A percentile compares a stretch with the other conserved stretches of the same genome.
phyloP scores from a whole-genome alignment of 2,113 vertebrate species.

The Pseudorectes ferrugineus region DNA sequence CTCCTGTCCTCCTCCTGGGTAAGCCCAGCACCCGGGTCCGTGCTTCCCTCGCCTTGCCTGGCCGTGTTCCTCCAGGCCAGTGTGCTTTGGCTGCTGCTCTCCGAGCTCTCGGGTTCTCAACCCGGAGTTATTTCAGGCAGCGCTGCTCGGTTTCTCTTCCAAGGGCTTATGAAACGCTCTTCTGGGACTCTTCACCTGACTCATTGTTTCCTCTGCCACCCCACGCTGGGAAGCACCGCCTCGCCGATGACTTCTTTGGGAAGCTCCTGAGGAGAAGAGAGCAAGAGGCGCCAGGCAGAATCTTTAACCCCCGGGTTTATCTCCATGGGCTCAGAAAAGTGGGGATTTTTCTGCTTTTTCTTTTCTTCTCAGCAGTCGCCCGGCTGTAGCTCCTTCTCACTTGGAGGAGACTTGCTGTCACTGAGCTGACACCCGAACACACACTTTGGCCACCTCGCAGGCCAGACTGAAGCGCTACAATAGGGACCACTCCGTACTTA shows the following conservation, averaged over 20 bases:
- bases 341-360: neutral
- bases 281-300: neutral
- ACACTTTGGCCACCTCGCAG: neutral
- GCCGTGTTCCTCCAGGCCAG: neutral
- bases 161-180: constrained; percentile 51
- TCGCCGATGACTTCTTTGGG: constrained; percentile 32
- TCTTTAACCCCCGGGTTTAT: neutral
- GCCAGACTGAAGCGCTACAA: neutral
- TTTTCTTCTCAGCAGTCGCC: neutral
- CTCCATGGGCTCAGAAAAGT: neutral
- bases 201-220: constrained; percentile 60
- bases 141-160: constrained; percentile 9
- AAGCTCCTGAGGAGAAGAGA: constrained; percentile 38
- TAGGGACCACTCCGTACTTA: constrained; percentile 40
- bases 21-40: neutral
- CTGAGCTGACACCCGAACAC: neutral
- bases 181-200: constrained; percentile 64
- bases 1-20: neutral
- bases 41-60: neutral
- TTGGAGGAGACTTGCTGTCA: neutral
- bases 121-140: constrained; percentile 46
- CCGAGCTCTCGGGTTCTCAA: constrained; percentile 2
- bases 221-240: constrained; percentile 30
- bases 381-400: neutral
- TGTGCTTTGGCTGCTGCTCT: constrained; percentile 34